Evolutionary conservation across 64 coral and sea anemone genomes (phyloP).

Genomic region (Platygyra sinensis): DNA sequence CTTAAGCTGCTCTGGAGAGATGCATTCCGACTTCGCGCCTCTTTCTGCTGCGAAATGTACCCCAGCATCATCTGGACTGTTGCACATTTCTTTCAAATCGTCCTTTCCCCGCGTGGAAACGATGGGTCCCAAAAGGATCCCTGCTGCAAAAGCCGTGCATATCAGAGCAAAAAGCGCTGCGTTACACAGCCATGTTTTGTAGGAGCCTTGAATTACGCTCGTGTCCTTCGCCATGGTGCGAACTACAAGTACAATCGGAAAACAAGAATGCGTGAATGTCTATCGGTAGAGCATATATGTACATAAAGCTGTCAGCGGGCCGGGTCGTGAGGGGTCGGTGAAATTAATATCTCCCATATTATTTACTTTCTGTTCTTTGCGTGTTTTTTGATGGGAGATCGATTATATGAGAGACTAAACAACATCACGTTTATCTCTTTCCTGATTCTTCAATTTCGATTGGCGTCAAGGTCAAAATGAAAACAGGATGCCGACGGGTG

Average conservation of each 20-base stretch:
- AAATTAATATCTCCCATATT: constrained; percentile 30
- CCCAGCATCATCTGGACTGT: background rate
- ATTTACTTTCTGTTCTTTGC: constrained; percentile 13
- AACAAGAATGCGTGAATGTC: constrained; percentile 1
- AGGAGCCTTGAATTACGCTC: background rate
- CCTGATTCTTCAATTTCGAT: background rate
- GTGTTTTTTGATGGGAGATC: background rate
- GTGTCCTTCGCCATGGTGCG: background rate
- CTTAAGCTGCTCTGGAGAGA: background rate
- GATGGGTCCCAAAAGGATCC: constrained; percentile 11
- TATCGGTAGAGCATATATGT: background rate
- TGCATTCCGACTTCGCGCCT: background rate
- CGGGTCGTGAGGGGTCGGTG: constrained; percentile 20
- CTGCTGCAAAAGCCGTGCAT: constrained; percentile 23
- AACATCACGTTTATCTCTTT: constrained; percentile 28
- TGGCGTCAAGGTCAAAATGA: background rate
- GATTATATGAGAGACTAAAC: constrained; percentile 36
- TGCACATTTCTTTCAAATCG: background rate
- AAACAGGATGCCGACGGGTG: background rate
- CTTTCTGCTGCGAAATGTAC: background rate
- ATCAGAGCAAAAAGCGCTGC: constrained; percentile 24
- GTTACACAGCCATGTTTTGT: constrained; percentile 31
- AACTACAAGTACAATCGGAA: background rate
- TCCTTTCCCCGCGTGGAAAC: constrained; percentile 7
- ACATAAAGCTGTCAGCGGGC: constrained; percentile 11